Base-by-base conservation (phyloP, 2,888 invertebrate species). In the Andrena fulva region DNA sequence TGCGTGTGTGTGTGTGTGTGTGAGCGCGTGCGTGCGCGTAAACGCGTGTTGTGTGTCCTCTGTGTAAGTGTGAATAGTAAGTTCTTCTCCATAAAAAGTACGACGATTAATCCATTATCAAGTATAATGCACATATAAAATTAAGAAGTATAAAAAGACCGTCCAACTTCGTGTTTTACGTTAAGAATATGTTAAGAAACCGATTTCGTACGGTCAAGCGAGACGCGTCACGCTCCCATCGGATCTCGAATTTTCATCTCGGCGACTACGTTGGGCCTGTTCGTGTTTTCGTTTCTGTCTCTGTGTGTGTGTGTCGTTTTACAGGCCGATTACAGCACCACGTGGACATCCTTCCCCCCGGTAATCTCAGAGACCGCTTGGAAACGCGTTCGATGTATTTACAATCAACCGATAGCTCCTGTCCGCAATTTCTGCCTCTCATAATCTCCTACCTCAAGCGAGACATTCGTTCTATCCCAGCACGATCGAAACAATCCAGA, bases 51-150 rank as follows among this genome's bases (percentile, higher is more conserved):
- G 7, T 29, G 42, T 12, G 60, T 33, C 10, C 24, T 10, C 24
- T 48, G 16, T 67, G 31, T 50, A 12, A 0, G 42, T 60, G 67
- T 78, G 33, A 68, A 66, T 59, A 48, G 59, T 71, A 77, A 70
- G 70, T 60, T 90, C 87, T 87, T 82, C 85, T 88, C 75, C 77
- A 81, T 87, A 84, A 84, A 78, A 86, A 85, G 83, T 88, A 90
- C 88, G 88, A 91, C 88, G 91, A 91, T 90, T 90, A 90, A 91
- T 90, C 86, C 72, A 82, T 92, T 90, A 91, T 92, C 91, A 91
- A 91, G 91, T 91, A 91, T 90, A 91, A 91, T 92, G 92, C 90
- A 92, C 89, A 91, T 93, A 93, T 91, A 92, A 93, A 93, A 93
- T 92, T 93, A 93, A 92, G 92, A 93, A 92, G 92, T 91, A 90